Evolutionary conservation across 2,113 vertebrate genomes (phyloP), one percentile per base, ranked within the genome.

Genomic region (Calidris pygmaea): DNA sequence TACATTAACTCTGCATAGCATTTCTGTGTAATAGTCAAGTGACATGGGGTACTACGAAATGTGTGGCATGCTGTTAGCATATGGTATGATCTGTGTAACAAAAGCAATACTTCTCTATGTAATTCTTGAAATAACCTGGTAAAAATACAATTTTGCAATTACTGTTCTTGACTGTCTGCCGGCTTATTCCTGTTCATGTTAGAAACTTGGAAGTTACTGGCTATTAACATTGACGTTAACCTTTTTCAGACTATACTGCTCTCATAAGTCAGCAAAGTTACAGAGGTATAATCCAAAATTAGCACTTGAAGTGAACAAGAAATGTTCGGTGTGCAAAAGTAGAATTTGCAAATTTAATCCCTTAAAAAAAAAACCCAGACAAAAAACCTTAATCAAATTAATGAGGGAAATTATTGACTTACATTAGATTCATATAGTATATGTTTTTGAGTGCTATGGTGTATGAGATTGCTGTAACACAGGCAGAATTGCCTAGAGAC

Each of bases 1-100:
- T 81, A 7, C 7, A 7, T n/a, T 75, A 85, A 58, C 7, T 70
- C 53, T 3, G 1, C 3, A 1, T 45, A 23, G 21, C 8, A 8
- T 90, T 91, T 84, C n/a, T 91, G 39, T 56, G 16, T 34, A 20
- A 4, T 18, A 41, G 9, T 41, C 13, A 14, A 24, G 14, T 74
- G 80, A 47, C 7, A 1, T 29, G 24, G 29, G 30, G 4, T 83
- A 23, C 26, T 0, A 0, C 5, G 1, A 52, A 62, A 56, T 21
- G 18, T 39, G 74, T 59, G 19, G 8, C 2, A 2, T 60, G 16
- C 26, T 52, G 9, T 77, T 94, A 84, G 9, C 21, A 3, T 74
- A 26, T 22, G 21, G 2, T 50, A 13, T 59, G 7, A 45, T 39
- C 13, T 23, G 2, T 58, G 9, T 85, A 48, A 27, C 34, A 48